Percentiles rank a stretch among this genome's conserved stretches.
Evolutionary conservation across 2,888 invertebrate genomes (phyloP).

Genomic region (Cheilosia scutellata): DNA sequence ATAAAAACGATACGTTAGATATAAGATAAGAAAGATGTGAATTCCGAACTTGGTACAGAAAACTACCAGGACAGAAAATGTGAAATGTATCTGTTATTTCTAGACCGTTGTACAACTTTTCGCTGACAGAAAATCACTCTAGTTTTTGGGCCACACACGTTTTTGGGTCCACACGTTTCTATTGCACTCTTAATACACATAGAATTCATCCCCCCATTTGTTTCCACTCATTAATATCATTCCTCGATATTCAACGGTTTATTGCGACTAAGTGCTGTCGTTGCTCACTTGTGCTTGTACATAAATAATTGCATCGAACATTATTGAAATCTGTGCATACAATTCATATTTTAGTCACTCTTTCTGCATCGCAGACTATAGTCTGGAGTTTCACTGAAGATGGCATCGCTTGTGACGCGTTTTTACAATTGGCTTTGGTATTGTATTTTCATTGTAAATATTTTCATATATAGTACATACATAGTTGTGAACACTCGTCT

Average conservation of each 20-base stretch:
- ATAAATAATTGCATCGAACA: background rate
- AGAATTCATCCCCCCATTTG: background rate
- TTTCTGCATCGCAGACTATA: background rate
- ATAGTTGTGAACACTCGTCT: background rate
- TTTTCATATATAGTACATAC: background rate
- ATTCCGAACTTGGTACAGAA: background rate
- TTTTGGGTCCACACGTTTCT: background rate
- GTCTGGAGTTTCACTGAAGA: background rate
- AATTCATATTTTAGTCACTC: slow-evolving; percentile 2
- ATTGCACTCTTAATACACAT: background rate
- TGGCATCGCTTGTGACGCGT: slow-evolving; percentile 29
- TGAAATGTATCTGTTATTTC: background rate
- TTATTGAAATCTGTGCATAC: background rate
- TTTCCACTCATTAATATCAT: background rate
- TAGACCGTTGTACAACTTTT: slow-evolving; percentile 3
- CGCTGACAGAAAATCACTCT: background rate
- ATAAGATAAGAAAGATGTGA: background rate
- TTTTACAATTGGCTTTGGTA: slow-evolving; percentile 39
- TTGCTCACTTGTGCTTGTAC: background rate
- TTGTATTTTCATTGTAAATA: slow-evolving; percentile 3
- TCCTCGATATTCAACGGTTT: background rate
- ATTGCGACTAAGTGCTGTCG: background rate
- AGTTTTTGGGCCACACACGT: background rate
- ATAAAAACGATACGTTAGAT: no score
- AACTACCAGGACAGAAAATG: background rate